Evolutionary conservation across 2,888 invertebrate genomes (phyloP), one percentile per base, ranked within the genome.

Genomic region (Polydrusus tereticollis): DNA sequence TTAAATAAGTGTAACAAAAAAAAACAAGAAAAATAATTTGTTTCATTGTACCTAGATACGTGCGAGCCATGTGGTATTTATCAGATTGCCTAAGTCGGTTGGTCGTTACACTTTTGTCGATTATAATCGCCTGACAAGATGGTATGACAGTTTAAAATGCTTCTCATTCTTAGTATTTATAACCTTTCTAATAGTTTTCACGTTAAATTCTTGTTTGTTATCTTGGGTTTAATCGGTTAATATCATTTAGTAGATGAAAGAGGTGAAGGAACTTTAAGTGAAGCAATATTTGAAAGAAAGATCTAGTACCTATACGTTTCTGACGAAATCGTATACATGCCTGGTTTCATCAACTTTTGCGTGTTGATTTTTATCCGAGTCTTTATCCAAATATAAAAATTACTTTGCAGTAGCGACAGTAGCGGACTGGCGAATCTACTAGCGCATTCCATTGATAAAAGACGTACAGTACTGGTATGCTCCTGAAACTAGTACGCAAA

Each of bases 81-180:
- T 55, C 52, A 29, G 52, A 55, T 55, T 16, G 52, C 52, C 36
- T 26, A 55, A 52, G 33, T 64, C n/a, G n/a, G n/a, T n/a, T n/a
- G n/a, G n/a, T n/a, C 29, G 52, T 38, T 36, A 64, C 64, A 64
- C 47, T 55, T 64, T 64, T 52, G 55, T 55, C 41, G 64, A 64
- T 64, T 55, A 12, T 55, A 47, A 64, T 64, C 64, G 41, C 29
- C 57, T 66, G 41, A 23, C 21, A 38, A 12, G 45, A 57, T 41
- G 47, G 62, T 47, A 59, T 59, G 57, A 47, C 67, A 60, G 58
- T 67, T 67, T 16, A 68, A 50, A 36, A 68, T 68, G 47, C 59
- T 59, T 50, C 47, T 60, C 59, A 68, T 67, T 67, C 67, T 58
- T 33, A 58, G 58, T 58, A 58, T 58, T 67, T 58, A 45, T 68